Percentiles rank a stretch among this genome's conserved stretches.
phyloP scores from a whole-genome alignment of 2,113 vertebrate genomes.

The Rostratula benghalensis region DNA sequence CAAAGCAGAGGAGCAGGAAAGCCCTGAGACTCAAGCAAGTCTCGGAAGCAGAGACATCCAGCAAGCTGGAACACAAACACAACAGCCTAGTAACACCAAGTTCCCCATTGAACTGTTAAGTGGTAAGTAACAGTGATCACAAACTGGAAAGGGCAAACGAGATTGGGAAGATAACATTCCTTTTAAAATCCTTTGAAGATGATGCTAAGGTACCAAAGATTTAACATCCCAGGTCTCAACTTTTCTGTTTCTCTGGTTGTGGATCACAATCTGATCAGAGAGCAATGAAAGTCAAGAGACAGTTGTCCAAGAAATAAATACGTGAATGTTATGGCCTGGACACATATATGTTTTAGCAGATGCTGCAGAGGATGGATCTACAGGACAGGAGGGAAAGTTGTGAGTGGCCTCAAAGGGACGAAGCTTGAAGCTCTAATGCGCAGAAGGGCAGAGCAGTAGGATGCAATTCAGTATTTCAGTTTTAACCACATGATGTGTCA shows the following conservation, averaged over 20 bases:
- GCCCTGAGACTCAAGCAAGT: background rate
- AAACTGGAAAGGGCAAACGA: background rate
- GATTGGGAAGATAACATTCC: background rate
- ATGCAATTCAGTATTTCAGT: background rate
- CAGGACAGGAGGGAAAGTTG: background rate
- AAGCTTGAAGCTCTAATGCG: background rate
- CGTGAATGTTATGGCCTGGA: background rate
- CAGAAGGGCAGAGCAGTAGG: background rate
- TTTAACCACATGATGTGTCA: background rate
- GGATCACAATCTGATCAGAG: background rate
- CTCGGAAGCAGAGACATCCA: background rate
- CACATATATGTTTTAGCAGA: background rate
- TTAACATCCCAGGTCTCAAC: background rate
- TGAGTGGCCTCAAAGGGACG: background rate
- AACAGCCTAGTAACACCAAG: background rate
- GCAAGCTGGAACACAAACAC: background rate
- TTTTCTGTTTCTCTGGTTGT: background rate
- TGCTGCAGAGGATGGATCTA: background rate
- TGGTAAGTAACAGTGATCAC: background rate
- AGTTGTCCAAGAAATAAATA: background rate
- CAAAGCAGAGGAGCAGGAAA: background rate
- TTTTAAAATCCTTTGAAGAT: background rate
- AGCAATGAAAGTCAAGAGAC: background rate
- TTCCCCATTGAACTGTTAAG: background rate
- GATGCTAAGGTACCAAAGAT: background rate